These are phyloP conservation scores for Drosophila meridiana DNA, from an alignment of 2,888 invertebrate genomes.

Conservation along the genomic window DNA sequence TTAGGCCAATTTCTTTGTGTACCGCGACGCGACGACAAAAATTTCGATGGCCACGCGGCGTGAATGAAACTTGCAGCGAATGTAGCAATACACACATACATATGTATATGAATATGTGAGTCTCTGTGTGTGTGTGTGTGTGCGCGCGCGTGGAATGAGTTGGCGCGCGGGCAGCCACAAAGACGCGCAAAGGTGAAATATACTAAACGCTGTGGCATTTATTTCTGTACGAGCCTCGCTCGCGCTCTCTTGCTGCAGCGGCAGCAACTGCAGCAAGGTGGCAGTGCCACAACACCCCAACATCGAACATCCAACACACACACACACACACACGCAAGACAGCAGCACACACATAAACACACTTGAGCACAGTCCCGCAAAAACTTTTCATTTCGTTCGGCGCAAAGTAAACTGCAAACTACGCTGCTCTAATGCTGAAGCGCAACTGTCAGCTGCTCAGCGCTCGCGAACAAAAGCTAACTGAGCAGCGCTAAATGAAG, in stretches of 20 bases:
- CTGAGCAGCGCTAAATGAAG: constrained; percentile 15
- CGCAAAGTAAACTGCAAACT: constrained; percentile 72
- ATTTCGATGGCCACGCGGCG: constrained; percentile 78
- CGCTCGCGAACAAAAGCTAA: constrained; percentile 56
- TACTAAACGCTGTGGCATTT: constrained; percentile 68
- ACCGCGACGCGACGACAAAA: constrained; percentile 54
- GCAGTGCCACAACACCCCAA: constrained; percentile 44
- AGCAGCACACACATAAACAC: constrained; percentile 14
- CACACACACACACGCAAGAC: constrained; percentile 7
- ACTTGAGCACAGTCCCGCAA: constrained; percentile 2
- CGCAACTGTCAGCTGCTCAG: constrained; percentile 80
- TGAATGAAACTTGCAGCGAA: constrained; percentile 71
- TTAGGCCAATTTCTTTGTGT: constrained; percentile 76
- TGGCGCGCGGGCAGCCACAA: constrained; percentile 50
- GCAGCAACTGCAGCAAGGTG: constrained; percentile 41
- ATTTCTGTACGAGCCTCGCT: constrained; percentile 60
- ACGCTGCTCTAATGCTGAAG: constrained; percentile 70
- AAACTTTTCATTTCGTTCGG: constrained; percentile 73
- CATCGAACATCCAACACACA: constrained; percentile 17
- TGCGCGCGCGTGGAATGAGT: constrained; percentile 14
- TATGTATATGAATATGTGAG: background rate
- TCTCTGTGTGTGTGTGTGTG: constrained; percentile 18
- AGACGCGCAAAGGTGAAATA: constrained; percentile 82
- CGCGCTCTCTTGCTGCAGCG: constrained; percentile 46
- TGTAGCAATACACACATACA: constrained; percentile 13